phyloP scores from a whole-genome alignment of 2,113 vertebrate species.

The Bagarius yarrelli region DNA sequence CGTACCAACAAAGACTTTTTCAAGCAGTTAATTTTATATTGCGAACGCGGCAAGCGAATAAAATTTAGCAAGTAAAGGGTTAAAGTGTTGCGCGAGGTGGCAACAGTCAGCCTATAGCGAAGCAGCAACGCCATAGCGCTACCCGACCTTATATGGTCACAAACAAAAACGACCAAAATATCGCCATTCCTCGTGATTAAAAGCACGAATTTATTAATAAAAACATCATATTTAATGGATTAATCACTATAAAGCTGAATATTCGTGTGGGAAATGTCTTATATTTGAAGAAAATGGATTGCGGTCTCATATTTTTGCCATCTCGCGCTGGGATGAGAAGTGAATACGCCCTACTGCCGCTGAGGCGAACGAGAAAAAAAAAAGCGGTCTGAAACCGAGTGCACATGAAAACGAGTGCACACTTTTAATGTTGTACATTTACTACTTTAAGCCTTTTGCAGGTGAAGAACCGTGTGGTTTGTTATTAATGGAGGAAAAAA shows the following conservation, averaged over 20 bases:
- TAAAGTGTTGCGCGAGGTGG: conserved; percentile 68
- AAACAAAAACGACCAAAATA: conserved; percentile 61
- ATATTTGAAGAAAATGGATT: background rate
- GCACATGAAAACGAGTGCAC: background rate
- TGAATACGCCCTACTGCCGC: conserved; percentile 72
- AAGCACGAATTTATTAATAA: background rate
- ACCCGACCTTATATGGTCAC: conserved; percentile 78
- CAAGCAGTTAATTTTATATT: background rate
- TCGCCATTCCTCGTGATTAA: conserved; percentile 40
- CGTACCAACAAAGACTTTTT: background rate
- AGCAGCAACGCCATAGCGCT: conserved; percentile 68
- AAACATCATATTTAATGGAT: background rate
- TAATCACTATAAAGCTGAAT: background rate
- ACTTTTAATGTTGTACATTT: background rate
- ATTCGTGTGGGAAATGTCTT: background rate
- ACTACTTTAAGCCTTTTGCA: background rate
- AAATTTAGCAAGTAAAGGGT: conserved; percentile 67
- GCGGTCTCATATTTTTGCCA: conserved; percentile 52
- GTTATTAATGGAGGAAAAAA: background rate
- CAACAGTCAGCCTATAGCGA: conserved; percentile 69
- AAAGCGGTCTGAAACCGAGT: conserved; percentile 1
- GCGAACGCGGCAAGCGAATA: conserved; percentile 20
- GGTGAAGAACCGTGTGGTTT: background rate
- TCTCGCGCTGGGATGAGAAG: conserved; percentile 64
- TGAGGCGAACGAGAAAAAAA: conserved; percentile 60